Evolutionary conservation across 2,888 invertebrate genomes (phyloP).

Genomic region (Clepsis dumicolana): DNA sequence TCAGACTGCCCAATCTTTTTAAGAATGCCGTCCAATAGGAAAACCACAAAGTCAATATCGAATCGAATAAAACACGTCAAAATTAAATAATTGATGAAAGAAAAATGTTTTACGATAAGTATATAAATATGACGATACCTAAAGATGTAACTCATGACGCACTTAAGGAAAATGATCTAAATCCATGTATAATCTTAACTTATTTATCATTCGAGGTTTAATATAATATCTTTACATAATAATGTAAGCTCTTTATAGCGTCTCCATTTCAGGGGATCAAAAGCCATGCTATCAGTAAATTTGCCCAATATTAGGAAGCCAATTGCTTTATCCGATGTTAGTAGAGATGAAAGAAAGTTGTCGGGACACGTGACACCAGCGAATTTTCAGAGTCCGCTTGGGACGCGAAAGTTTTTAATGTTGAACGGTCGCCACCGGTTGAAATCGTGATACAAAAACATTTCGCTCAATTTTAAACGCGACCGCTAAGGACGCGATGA

Average conservation of each 20-base stretch:
- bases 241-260: constrained; percentile 7
- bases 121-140: background rate
- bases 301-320: constrained; percentile 47
- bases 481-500: background rate
- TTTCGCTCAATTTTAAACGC: constrained; percentile 7
- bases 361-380: constrained; percentile 46
- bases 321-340: constrained; percentile 50
- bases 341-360: constrained; percentile 49
- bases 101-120: no score
- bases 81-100: background rate
- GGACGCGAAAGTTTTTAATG: constrained; percentile 37
- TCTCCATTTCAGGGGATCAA: constrained; percentile 30
- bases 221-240: background rate
- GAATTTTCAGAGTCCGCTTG: constrained; percentile 35
- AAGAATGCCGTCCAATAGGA: background rate
- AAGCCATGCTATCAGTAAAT: constrained; percentile 42
- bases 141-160: background rate
- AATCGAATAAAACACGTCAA: background rate
- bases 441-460: constrained; percentile 17
- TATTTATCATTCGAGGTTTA: constrained; percentile 1
- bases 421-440: constrained; percentile 6
- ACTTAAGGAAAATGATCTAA: background rate
- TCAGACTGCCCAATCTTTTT: background rate
- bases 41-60: background rate
- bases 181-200: background rate